A percentile compares a stretch with the other conserved stretches of the same genome.
Evolutionary conservation across 2,888 invertebrate species (phyloP).

Genomic region (Drosophila cracens): DNA sequence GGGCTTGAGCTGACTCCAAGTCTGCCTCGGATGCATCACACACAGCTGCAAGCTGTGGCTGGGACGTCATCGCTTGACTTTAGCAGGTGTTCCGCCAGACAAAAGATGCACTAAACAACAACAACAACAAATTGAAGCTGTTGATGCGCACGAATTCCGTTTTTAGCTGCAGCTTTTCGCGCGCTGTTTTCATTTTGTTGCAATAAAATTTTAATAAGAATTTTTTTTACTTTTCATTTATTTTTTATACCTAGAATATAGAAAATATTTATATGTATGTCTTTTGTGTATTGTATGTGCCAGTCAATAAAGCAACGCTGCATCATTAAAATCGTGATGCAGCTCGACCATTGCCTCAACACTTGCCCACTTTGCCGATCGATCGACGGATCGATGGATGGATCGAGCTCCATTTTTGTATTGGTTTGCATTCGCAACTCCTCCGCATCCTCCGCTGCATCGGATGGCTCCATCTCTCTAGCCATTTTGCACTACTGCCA

Average conservation of each 20-base stretch:
- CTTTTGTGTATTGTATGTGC: slow-evolving; percentile 24
- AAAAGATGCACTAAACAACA: slow-evolving; percentile 58
- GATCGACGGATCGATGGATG: slow-evolving; percentile 48
- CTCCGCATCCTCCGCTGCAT: slow-evolving; percentile 36
- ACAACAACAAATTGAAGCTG: slow-evolving; percentile 71
- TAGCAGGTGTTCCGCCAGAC: slow-evolving; percentile 78
- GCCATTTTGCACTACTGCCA: slow-evolving; percentile 33
- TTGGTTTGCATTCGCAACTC: slow-evolving; percentile 53
- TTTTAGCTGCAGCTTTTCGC: slow-evolving; percentile 71
- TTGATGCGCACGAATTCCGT: slow-evolving; percentile 80
- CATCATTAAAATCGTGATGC: slow-evolving; percentile 70
- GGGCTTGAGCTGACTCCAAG: slow-evolving; percentile 43
- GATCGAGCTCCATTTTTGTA: slow-evolving; percentile 72
- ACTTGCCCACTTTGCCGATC: slow-evolving; percentile 43
- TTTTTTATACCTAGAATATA: slow-evolving; percentile 57
- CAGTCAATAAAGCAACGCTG: slow-evolving; percentile 42
- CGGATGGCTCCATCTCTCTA: slow-evolving; percentile 51
- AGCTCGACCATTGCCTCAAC: slow-evolving; percentile 62
- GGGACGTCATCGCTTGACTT: slow-evolving; percentile 65
- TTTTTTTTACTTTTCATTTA: slow-evolving; percentile 38
- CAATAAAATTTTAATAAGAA: slow-evolving; percentile 80
- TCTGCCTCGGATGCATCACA: slow-evolving; percentile 64
- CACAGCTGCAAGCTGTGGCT: slow-evolving; percentile 62
- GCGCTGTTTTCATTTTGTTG: slow-evolving; percentile 73
- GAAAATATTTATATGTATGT: slow-evolving; percentile 29